Conservation (phyloP, 2,113 vertebrate species). For the mouse (Mus musculus) region GRCm39 chr1:91977501-91978000, state of each 20-base stretch:
- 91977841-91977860: too few relatives aligned
- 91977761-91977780: accelerated
- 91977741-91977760: not conserved
- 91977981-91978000: not conserved
- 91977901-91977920: too few relatives aligned
- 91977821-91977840: accelerated
- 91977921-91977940: accelerated
- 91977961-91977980: not conserved
- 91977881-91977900: not conserved
- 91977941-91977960: accelerated
- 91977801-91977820: not conserved
- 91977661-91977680: too few relatives aligned
- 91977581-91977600: too few relatives aligned
- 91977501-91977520: too few relatives aligned
- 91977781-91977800: not conserved
- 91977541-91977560: too few relatives aligned
- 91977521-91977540: not conserved
- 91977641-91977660: not conserved
- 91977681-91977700: accelerated
- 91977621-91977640: too few relatives aligned
- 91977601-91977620: too few relatives aligned
- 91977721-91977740: accelerated
- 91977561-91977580: not conserved
- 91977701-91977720: not conserved
- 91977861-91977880: too few relatives aligned